These are phyloP conservation scores for Drosophila seguyi DNA, from an alignment of 1,140 invertebrate species.

Conservation along the genomic window DNA sequence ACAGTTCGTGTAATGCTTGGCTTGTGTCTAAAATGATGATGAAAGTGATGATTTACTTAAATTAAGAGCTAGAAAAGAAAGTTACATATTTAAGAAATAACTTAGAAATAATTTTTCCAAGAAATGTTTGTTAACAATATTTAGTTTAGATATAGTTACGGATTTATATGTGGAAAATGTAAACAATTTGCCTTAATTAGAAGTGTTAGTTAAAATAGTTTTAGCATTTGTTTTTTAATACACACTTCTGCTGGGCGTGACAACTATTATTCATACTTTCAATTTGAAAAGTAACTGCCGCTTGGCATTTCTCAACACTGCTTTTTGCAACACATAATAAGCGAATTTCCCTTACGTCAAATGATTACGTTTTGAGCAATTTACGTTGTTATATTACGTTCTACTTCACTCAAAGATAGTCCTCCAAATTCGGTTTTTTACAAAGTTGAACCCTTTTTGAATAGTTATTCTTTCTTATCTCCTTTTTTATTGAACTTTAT, in stretches of 20 bases:
- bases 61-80: rapidly evolving
- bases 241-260: too few relatives aligned
- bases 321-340: background rate
- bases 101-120: too few relatives aligned
- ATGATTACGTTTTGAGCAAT: background rate
- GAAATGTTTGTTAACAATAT: background rate
- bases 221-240: background rate
- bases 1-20: background rate
- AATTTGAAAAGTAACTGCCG: conserved; percentile 1
- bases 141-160: background rate
- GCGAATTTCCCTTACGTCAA: background rate
- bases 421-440: background rate
- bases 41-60: background rate
- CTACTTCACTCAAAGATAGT: background rate
- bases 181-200: background rate
- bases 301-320: background rate
- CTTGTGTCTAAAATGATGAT: background rate
- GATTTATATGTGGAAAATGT: background rate
- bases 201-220: background rate
- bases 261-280: background rate
- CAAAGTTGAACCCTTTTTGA: background rate
- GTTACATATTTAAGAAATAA: background rate
- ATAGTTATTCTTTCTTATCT: too few relatives aligned
- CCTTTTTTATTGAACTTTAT: background rate
- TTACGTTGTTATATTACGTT: background rate